These are phyloP conservation scores for Anguilla pacifica DNA, from an alignment of 2,797 vertebrate genomes.

Conservation along the genomic window DNA sequence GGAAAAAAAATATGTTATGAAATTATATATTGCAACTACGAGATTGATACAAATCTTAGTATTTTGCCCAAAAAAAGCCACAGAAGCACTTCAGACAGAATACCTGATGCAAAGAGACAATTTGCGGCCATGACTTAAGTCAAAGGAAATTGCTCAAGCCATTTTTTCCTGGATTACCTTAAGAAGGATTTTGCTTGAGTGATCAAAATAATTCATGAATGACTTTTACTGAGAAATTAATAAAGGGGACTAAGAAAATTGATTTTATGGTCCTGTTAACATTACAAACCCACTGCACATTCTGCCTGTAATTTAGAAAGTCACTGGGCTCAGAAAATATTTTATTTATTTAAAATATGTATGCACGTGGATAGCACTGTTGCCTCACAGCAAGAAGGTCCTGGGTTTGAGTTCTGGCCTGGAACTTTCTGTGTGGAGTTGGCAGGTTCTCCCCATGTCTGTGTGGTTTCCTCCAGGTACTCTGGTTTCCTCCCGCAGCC, in stretches of 20 bases:
- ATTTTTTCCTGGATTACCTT: constrained; percentile 29
- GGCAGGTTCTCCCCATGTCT: no score
- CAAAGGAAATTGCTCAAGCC: not conserved
- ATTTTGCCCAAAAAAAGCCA: not conserved
- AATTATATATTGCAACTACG: not conserved
- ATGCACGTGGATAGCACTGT: not conserved
- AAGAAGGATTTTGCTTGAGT: constrained; percentile 8
- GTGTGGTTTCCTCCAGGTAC: no score
- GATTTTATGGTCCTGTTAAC: constrained; percentile 24
- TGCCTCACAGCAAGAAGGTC: not conserved
- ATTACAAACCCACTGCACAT: constrained; percentile 11
- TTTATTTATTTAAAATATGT: not conserved
- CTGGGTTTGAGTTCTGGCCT: no score
- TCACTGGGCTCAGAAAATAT: not conserved
- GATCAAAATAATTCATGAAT: not conserved
- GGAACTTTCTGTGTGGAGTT: no score
- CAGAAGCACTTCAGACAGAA: not conserved
- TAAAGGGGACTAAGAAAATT: not conserved
- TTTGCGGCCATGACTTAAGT: constrained; percentile 4
- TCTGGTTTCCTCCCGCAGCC: no score
- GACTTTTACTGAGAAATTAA: constrained; percentile 18
- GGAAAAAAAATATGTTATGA: not conserved
- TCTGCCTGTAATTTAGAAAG: not conserved
- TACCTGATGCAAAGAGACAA: not conserved
- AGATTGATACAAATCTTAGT: not conserved